Conservation (phyloP, 1,140 invertebrate genomes). For the Acromyrmex heyeri region DNA sequence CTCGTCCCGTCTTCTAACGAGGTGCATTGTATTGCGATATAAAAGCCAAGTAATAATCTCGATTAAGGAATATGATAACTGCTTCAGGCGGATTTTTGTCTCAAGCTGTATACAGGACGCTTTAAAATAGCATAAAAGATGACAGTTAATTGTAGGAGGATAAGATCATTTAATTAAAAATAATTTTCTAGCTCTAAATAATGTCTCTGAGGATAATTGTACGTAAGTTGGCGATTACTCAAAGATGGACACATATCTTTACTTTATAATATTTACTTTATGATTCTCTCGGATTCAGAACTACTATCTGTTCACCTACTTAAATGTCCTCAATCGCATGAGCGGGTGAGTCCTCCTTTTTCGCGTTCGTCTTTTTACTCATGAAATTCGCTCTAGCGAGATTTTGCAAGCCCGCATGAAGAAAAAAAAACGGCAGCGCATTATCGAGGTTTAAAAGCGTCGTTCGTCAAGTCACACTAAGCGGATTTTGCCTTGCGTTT, state of each 20-base stretch:
- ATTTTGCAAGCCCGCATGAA: slow-evolving; percentile 46
- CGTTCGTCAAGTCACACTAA: slow-evolving; percentile 67
- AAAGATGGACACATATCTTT: background rate
- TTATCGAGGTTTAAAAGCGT: slow-evolving; percentile 72
- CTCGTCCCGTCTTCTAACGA: slow-evolving; percentile 28
- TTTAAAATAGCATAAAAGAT: background rate
- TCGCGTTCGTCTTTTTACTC: slow-evolving; percentile 53
- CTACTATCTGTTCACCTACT: slow-evolving; percentile 36
- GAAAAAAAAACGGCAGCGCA: slow-evolving; percentile 66
- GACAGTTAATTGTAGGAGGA: background rate
- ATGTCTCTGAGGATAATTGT: background rate
- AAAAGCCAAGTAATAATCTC: slow-evolving; percentile 37
- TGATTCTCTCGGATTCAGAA: slow-evolving; percentile 3
- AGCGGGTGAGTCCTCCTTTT: background rate
- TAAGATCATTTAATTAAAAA: slow-evolving; percentile 1
- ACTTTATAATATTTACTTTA: slow-evolving; percentile 4
- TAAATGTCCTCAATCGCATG: slow-evolving; percentile 24
- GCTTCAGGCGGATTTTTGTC: background rate
- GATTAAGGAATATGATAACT: slow-evolving; percentile 45
- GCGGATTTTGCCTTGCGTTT: slow-evolving; percentile 62
- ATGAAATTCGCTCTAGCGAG: slow-evolving; percentile 58
- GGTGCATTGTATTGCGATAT: slow-evolving; percentile 45
- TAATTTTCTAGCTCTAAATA: background rate
- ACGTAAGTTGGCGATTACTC: background rate
- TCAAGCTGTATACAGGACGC: background rate